These are phyloP conservation scores for Paramuricea clavata DNA, from an alignment of 92 coral and sea anemone genomes.

Conservation along the genomic window DNA sequence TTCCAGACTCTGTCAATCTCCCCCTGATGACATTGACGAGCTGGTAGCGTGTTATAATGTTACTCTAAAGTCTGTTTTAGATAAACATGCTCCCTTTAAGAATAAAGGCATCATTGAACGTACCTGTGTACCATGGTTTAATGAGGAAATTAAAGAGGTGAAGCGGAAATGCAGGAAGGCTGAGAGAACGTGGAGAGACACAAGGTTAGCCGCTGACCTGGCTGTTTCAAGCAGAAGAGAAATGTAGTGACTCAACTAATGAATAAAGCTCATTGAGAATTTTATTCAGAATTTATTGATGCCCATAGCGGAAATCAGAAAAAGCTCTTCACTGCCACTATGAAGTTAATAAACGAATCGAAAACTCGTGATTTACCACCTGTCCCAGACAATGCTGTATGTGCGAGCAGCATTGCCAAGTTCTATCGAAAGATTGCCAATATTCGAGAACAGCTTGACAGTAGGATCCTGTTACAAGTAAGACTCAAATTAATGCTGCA, in stretches of 20 bases:
- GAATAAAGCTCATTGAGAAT: constrained; percentile 67
- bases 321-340: constrained; percentile 59
- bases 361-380: constrained; percentile 22
- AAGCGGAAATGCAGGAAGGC: constrained; percentile 60
- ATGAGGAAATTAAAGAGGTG: constrained; percentile 58
- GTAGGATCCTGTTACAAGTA: constrained; percentile 1
- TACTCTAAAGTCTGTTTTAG: constrained; percentile 47
- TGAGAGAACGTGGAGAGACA: constrained; percentile 57
- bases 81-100: constrained; percentile 62
- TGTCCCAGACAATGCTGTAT: constrained; percentile 19
- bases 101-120: constrained; percentile 51
- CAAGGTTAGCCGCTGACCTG: constrained; percentile 31
- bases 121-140: constrained; percentile 70
- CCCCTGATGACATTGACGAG: constrained; percentile 51
- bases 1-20: constrained; percentile 32
- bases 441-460: constrained; percentile 50
- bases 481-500: not conserved
- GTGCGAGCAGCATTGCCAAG: constrained; percentile 55
- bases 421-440: constrained; percentile 61
- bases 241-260: constrained; percentile 31
- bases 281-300: constrained; percentile 53
- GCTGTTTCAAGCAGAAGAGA: constrained; percentile 34
- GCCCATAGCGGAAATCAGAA: constrained; percentile 67
- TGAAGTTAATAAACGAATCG: constrained; percentile 56
- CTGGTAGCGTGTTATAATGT: constrained; percentile 35